A percentile compares a stretch with the other conserved stretches of the same genome.
Evolutionary conservation across 2,888 invertebrate species (phyloP).

Genomic region (Heliconius ismenius): DNA sequence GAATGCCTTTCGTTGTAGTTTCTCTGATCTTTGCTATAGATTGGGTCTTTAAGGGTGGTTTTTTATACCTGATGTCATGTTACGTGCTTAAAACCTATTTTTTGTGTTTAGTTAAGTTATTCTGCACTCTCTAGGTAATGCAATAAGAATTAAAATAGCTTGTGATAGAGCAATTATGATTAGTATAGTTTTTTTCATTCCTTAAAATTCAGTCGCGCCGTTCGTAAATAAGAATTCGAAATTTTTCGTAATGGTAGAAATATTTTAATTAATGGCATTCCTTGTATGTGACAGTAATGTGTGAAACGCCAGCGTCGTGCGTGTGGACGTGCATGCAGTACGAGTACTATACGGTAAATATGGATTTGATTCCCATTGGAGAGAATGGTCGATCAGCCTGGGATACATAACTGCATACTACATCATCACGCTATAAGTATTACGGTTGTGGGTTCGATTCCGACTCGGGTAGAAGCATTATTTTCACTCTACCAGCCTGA

Average conservation of each 20-base stretch:
- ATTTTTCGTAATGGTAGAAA: constrained; percentile 69
- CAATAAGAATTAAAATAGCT: constrained; percentile 26
- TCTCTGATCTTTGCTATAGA: constrained; percentile 61
- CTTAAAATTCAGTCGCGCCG: constrained; percentile 53
- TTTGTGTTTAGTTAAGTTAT: not conserved
- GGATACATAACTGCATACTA: no score
- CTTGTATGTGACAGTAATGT: constrained; percentile 60
- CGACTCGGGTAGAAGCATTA: no score
- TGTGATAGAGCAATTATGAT: not conserved
- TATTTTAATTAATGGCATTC: constrained; percentile 76
- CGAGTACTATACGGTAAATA: not conserved
- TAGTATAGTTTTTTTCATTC: constrained; percentile 50
- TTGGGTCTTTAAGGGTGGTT: constrained; percentile 51
- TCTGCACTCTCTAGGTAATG: not conserved
- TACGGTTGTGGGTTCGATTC: no score
- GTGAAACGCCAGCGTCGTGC: constrained; percentile 56
- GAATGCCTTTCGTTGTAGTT: constrained; percentile 58
- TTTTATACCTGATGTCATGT: constrained; percentile 56
- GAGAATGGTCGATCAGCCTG: no score
- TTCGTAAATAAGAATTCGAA: constrained; percentile 61
- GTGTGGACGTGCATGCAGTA: not conserved
- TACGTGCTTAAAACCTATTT: constrained; percentile 50
- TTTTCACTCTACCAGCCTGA: no score
- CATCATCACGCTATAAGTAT: no score
- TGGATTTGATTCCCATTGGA: not conserved